Percentiles rank a stretch among this genome's conserved stretches.
These are phyloP conservation scores for Petrocephalus schoutedeni DNA, from an alignment of 2,797 vertebrate species.

Conservation along the genomic window DNA sequence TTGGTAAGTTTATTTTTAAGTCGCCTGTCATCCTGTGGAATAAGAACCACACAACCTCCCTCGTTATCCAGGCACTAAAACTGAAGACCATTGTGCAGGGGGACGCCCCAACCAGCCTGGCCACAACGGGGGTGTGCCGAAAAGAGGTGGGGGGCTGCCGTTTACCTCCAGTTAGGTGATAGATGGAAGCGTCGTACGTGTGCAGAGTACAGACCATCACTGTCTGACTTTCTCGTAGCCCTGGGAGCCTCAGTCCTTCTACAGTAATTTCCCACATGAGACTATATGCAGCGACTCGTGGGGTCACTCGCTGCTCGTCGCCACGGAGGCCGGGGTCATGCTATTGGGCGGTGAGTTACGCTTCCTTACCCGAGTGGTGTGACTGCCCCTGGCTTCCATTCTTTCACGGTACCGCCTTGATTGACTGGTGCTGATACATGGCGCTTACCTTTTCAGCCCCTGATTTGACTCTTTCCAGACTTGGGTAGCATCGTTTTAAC, in stretches of 20 bases:
- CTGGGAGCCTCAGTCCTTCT: constrained; percentile 96
- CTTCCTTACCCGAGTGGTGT: neutral
- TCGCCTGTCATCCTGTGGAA: neutral
- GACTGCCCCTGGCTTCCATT: neutral
- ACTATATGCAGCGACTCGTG: constrained; percentile 89
- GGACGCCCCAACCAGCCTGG: constrained; percentile 80
- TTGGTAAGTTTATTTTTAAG: neutral
- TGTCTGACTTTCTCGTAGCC: constrained; percentile 66
- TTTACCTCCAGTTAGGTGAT: neutral
- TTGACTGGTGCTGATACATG: neutral
- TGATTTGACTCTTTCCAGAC: constrained; percentile 52
- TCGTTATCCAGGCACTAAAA: constrained; percentile 77
- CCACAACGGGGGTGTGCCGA: constrained; percentile 81
- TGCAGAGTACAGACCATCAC: neutral
- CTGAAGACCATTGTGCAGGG: constrained; percentile 92
- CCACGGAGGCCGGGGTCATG: constrained; percentile 87
- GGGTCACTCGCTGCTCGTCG: constrained; percentile 87
- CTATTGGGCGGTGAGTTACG: constrained; percentile 79
- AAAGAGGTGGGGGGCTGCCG: constrained; percentile 79
- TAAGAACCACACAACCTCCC: neutral
- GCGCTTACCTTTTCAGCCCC: constrained; percentile 49
- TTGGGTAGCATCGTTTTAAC: constrained; percentile 49
- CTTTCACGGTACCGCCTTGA: too few relatives aligned
- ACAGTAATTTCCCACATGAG: constrained; percentile 86
- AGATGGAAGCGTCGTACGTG: neutral